Evolutionary conservation across 2,113 vertebrate species (phyloP).

Genomic region (Chelonoidis abingdonii): DNA sequence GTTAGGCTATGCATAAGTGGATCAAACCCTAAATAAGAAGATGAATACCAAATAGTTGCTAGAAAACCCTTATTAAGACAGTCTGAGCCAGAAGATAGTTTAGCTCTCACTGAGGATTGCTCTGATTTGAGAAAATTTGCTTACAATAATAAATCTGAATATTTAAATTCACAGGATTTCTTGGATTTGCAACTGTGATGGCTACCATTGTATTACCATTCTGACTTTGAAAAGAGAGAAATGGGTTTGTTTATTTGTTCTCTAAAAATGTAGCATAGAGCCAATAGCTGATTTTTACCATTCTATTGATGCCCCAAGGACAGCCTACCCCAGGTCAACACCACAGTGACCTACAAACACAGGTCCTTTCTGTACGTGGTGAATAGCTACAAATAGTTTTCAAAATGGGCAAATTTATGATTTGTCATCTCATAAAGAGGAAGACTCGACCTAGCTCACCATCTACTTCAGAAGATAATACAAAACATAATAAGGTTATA

Average conservation of each 20-base stretch:
- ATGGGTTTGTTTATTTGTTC: background rate
- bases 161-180: background rate
- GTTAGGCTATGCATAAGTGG: background rate
- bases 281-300: too few species aligned
- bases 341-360: too few species aligned
- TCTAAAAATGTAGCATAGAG: background rate
- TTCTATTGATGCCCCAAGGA: too few species aligned
- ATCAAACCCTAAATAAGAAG: background rate
- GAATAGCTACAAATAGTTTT: too few species aligned
- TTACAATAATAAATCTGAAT: background rate
- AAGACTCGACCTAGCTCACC: too few species aligned
- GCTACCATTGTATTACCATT: background rate
- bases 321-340: too few species aligned
- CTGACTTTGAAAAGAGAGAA: background rate
- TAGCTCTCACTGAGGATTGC: background rate
- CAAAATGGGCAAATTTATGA: too few species aligned
- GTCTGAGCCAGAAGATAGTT: background rate
- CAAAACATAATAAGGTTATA: too few species aligned
- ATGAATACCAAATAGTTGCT: background rate
- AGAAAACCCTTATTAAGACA: background rate
- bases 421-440: too few species aligned
- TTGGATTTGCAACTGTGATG: background rate
- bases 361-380: too few species aligned
- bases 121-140: background rate
- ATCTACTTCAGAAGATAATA: too few species aligned